Base-by-base conservation (phyloP, 2,888 invertebrate species). In the Baccha elongata region DNA sequence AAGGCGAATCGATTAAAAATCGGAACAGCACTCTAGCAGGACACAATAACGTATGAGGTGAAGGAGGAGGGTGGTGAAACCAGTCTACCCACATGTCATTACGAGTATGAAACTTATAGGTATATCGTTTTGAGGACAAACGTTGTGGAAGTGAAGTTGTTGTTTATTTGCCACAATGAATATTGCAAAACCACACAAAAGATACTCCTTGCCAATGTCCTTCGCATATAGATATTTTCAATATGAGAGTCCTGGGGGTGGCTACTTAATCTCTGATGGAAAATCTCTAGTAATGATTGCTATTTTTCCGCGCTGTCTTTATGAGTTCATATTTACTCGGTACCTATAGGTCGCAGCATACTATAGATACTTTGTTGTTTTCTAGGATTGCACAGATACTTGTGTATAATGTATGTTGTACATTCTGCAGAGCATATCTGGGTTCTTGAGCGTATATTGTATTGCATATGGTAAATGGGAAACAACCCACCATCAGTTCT, bases 221-320 rank as follows among this genome's bases (percentile, higher is more conserved):
- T 80, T 68, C 50, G 62, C 73, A 29, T 8, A 23, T 32, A 13
- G 60, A 60, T 40, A 64, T 60, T 69, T 80, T 75, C 75, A 75
- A 80, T 75, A 80, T 65, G 69, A 62, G 60, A 46, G 17, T 75
- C 75, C 80, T 69, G 69, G 52, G 67, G 52, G 32, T 11, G 50
- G 72, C 72, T 62, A 76, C 83, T 73, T 78, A 78, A 83, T 83
- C 83, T 83, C 64, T 78, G 72, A 83, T 83, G 83, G 78, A 83
- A 83, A 83, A 83, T 83, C 83, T 78, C 62, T 50, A 73, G 72
- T 78, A 78, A 73, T 83, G 83, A 83, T 78, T 83, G 83, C 81
- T 71, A 81, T 81, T 81, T 81, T 81, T 76, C 81, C 62, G 76
- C 76, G 65, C 67, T 62, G 68, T 46, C 68, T 80, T 80, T 50